Evolutionary conservation across 2,888 invertebrate species (phyloP).

Genomic region (Mystacides longicornis): DNA sequence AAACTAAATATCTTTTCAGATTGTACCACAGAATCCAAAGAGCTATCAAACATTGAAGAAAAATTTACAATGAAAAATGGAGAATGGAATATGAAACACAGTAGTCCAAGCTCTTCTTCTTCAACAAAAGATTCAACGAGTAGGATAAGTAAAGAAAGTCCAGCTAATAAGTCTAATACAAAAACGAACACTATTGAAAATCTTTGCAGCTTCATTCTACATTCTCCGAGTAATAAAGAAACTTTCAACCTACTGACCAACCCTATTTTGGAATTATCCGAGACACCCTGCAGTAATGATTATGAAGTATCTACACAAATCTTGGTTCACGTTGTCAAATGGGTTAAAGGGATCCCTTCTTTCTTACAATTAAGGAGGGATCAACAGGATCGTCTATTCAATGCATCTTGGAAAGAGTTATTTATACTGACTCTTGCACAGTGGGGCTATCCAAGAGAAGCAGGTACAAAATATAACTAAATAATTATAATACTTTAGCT

Average conservation of each 20-base stretch:
- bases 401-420: constrained; percentile 76
- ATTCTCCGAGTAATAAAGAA: not conserved
- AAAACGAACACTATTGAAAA: not conserved
- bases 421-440: constrained; percentile 79
- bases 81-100: not conserved
- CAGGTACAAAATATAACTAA: constrained; percentile 43
- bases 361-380: constrained; percentile 57
- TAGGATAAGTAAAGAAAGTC: not conserved
- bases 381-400: constrained; percentile 67
- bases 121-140: not conserved
- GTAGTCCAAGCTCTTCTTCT: not conserved
- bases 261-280: too few relatives aligned
- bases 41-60: too few relatives aligned
- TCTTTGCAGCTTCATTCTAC: not conserved
- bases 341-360: constrained; percentile 71
- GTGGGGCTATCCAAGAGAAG: constrained; percentile 67
- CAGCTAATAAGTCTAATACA: not conserved
- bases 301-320: constrained; percentile 70
- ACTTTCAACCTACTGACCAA: too few relatives aligned
- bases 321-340: constrained; percentile 68
- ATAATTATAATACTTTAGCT: too few relatives aligned
- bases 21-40: not conserved
- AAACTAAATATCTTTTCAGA: too few relatives aligned
- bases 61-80: not conserved
- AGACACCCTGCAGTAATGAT: too few relatives aligned